Evolutionary conservation across 2,797 vertebrate species (phyloP).

Genomic region (Chaenodraco wilsoni): DNA sequence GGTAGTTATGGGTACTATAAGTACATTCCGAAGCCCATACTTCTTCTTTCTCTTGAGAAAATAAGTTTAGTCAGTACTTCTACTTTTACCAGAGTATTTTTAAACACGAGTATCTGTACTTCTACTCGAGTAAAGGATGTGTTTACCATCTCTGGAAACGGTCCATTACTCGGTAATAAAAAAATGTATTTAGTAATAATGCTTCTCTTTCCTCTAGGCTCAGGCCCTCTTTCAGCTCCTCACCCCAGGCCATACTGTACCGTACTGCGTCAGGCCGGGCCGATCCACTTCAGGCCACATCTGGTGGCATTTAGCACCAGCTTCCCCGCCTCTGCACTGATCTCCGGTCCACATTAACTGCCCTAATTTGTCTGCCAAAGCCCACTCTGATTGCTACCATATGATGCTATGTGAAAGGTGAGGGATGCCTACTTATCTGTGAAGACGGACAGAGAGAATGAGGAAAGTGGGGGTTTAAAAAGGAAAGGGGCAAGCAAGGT

Average conservation of each 20-base stretch:
- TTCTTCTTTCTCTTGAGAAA: no score
- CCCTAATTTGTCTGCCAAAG: slow-evolving; percentile 85
- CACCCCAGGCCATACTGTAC: slow-evolving; percentile 60
- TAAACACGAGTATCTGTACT: no score
- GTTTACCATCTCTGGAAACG: no score
- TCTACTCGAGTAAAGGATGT: no score
- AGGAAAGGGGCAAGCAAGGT: slow-evolving; percentile 23
- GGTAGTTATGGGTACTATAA: no score
- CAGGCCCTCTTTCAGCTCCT: slow-evolving; percentile 39
- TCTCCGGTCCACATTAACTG: slow-evolving; percentile 82
- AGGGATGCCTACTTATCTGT: slow-evolving; percentile 81
- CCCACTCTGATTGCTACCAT: slow-evolving; percentile 82
- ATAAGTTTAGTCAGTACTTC: no score
- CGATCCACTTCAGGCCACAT: slow-evolving; percentile 71
- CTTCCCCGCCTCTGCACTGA: slow-evolving; percentile 77
- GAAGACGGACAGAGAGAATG: slow-evolving; percentile 53
- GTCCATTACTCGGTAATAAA: slow-evolving; percentile 31
- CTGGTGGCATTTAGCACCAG: slow-evolving; percentile 83
- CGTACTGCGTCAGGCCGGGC: slow-evolving; percentile 28
- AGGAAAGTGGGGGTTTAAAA: slow-evolving; percentile 19
- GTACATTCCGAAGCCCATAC: no score
- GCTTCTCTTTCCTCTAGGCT: slow-evolving; percentile 43
- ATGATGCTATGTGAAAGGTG: slow-evolving; percentile 81
- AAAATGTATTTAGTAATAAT: slow-evolving; percentile 39
- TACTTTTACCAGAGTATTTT: no score